Percentiles rank a stretch among this genome's conserved stretches.
These are phyloP conservation scores for Pedionomus torquatus DNA, from an alignment of 2,113 vertebrate species.

Conservation along the genomic window DNA sequence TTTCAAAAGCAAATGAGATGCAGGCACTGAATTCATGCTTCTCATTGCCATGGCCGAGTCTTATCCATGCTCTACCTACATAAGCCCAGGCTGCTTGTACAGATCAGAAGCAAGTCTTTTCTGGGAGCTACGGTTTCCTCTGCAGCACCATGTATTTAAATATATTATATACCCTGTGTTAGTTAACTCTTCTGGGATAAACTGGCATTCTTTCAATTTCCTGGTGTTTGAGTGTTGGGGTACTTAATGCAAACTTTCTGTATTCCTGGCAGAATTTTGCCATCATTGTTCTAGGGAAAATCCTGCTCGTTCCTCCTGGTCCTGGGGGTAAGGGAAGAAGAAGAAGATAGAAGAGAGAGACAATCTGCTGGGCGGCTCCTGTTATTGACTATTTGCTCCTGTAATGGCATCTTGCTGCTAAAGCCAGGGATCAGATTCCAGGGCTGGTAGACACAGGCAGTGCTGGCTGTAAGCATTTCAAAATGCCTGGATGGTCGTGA, in stretches of 20 bases:
- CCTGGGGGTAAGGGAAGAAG: not conserved
- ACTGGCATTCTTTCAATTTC: not conserved
- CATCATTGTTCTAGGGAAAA: not conserved
- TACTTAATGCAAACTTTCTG: not conserved
- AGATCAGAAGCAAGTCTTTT: not conserved
- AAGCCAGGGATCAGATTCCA: not conserved
- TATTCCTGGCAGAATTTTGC: not conserved
- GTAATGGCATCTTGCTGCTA: not conserved
- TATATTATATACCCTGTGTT: not conserved
- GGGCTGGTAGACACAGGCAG: not conserved
- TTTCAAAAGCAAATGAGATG: not conserved
- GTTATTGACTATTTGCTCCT: not conserved
- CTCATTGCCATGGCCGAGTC: not conserved
- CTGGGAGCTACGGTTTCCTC: not conserved
- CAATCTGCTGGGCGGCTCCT: not conserved
- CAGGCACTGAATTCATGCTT: not conserved
- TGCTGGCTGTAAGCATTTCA: not conserved
- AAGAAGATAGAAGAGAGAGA: not conserved
- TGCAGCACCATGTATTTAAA: not conserved
- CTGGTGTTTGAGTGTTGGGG: not conserved
- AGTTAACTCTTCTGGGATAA: not conserved
- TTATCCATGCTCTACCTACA: not conserved
- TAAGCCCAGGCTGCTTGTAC: not conserved
- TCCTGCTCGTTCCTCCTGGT: not conserved
- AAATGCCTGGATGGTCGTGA: not conserved